Evolutionary conservation across 2,888 invertebrate species (phyloP).

Genomic region (Mallateleia sp.): DNA sequence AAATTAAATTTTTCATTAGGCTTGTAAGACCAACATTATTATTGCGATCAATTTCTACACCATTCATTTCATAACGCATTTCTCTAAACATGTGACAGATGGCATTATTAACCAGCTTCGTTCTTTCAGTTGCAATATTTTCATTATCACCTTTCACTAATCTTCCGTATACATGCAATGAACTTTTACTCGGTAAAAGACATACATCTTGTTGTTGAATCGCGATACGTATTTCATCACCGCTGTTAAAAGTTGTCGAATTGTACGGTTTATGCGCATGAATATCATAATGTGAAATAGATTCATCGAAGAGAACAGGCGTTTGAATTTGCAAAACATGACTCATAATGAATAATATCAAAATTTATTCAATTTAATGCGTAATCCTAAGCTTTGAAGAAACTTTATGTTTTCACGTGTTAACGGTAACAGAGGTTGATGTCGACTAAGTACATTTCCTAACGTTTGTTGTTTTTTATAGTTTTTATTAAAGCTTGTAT

Average conservation of each 20-base stretch:
- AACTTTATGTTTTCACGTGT: conserved; percentile 66
- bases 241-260: conserved; percentile 55
- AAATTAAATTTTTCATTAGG: conserved; percentile 77
- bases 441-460: conserved; percentile 10
- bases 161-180: conserved; percentile 55
- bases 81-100: conserved; percentile 85
- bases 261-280: conserved; percentile 62
- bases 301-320: conserved; percentile 55
- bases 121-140: conserved; percentile 1
- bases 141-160: conserved; percentile 44
- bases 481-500: conserved; percentile 21
- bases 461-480: conserved; percentile 30
- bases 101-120: conserved; percentile 76
- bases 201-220: conserved; percentile 59
- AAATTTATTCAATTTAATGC: conserved; percentile 11
- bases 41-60: conserved; percentile 84
- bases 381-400: conserved; percentile 60
- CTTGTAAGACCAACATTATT: conserved; percentile 25
- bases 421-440: conserved; percentile 12
- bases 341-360: not conserved
- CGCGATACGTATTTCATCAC: conserved; percentile 74
- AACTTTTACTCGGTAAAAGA: conserved; percentile 66
- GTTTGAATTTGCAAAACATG: not conserved
- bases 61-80: conserved; percentile 86
- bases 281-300: conserved; percentile 63